phyloP scores from a whole-genome alignment of 2,113 vertebrate species.

The Pomatorhinus ruficollis region DNA sequence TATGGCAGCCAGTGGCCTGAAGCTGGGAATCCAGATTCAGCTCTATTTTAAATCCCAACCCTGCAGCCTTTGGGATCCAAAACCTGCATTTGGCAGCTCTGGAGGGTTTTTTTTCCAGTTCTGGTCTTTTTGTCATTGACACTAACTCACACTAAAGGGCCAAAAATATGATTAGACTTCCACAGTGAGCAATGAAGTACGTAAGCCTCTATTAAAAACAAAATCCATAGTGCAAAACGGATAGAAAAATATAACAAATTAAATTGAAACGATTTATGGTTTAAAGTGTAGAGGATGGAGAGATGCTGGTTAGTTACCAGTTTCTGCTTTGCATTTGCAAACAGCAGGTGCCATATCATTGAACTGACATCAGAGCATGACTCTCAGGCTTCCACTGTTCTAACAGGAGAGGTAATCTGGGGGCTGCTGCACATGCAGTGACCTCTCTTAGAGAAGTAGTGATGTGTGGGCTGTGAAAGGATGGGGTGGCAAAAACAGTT shows the following conservation, averaged over 20 bases:
- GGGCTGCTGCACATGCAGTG: background rate
- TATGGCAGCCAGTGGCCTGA: background rate
- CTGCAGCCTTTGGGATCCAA: background rate
- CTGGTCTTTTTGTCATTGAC: background rate
- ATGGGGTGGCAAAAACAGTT: background rate
- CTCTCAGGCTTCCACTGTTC: background rate
- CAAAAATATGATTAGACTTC: background rate
- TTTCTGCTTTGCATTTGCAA: background rate
- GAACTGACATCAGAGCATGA: background rate
- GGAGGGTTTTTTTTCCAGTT: background rate
- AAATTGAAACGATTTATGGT: background rate
- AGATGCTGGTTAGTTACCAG: background rate
- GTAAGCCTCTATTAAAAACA: background rate
- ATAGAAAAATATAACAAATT: background rate
- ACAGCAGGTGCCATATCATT: background rate
- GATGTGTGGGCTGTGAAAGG: background rate
- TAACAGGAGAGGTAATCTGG: background rate
- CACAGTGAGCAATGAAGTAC: background rate
- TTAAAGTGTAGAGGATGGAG: background rate
- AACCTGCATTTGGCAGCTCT: background rate
- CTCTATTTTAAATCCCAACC: background rate
- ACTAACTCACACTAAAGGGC: background rate
- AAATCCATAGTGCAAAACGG: background rate
- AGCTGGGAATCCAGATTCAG: background rate
- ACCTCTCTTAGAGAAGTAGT: background rate